Percentiles rank a stretch among this genome's conserved stretches.
phyloP scores from a whole-genome alignment of 2,797 vertebrate genomes.

The Babyrousa celebensis region DNA sequence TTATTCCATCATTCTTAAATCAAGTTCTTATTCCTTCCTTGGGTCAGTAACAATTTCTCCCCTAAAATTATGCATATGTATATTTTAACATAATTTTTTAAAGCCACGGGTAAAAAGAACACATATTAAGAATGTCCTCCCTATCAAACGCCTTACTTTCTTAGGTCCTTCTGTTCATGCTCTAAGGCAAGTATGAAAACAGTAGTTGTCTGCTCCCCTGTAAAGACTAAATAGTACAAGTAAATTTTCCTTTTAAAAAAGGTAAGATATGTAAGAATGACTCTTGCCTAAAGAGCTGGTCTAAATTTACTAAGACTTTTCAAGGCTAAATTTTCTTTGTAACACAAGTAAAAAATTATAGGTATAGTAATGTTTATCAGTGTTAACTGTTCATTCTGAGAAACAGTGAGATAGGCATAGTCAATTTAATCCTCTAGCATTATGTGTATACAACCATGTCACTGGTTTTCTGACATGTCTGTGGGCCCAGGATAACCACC shows the following conservation, averaged over 20 bases:
- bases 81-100: not conserved
- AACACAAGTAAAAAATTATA: not conserved
- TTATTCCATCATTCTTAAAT: not conserved
- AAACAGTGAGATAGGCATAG: not conserved
- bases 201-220: not conserved
- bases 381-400: not conserved
- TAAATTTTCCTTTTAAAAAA: not conserved
- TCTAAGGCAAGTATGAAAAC: not conserved
- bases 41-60: not conserved
- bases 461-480: not conserved
- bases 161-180: not conserved
- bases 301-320: not conserved
- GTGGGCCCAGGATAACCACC: not conserved
- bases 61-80: not conserved
- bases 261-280: not conserved
- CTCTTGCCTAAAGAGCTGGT: not conserved
- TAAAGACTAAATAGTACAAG: not conserved
- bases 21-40: not conserved
- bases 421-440: not conserved
- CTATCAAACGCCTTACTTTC: not conserved
- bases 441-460: not conserved
- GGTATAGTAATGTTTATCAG: not conserved
- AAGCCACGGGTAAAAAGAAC: not conserved
- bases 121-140: not conserved
- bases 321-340: not conserved